Percentiles rank a stretch among this genome's conserved stretches.
Evolutionary conservation across 2,113 vertebrate species (phyloP).

Genomic region (Brachionichthys hirsutus): DNA sequence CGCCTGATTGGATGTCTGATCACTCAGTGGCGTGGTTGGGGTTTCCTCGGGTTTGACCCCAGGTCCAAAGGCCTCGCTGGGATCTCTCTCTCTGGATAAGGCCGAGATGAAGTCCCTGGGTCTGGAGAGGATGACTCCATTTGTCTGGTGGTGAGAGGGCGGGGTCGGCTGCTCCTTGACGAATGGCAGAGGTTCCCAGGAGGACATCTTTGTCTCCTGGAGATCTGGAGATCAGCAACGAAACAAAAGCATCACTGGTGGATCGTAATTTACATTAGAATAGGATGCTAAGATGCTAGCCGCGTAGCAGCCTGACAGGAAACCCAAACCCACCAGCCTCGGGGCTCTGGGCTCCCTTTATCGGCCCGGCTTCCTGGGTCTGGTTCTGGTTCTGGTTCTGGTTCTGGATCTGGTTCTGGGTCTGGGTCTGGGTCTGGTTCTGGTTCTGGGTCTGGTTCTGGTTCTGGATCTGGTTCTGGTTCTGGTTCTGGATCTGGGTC

Average conservation of each 20-base stretch:
- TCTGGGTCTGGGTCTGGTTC: conserved; percentile 7
- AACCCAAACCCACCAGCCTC: conserved; percentile 24
- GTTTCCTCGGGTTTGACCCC: not conserved
- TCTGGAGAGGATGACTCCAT: conserved; percentile 65
- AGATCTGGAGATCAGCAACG: conserved; percentile 43
- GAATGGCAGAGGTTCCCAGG: conserved; percentile 60
- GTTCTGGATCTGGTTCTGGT: not conserved
- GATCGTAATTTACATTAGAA: not conserved
- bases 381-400: not conserved
- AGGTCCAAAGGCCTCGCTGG: not conserved
- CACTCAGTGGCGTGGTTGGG: not conserved
- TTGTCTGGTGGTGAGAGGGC: conserved; percentile 73
- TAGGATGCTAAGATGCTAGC: not conserved
- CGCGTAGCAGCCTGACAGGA: not conserved
- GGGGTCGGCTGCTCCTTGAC: conserved; percentile 72
- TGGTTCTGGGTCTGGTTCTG: conserved; percentile 2
- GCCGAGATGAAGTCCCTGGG: conserved; percentile 63
- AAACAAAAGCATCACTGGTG: not conserved
- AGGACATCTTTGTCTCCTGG: conserved; percentile 3
- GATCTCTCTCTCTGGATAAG: conserved; percentile 26
- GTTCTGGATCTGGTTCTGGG: conserved; percentile 11
- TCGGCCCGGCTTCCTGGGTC: conserved; percentile 12
- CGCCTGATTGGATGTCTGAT: not conserved
- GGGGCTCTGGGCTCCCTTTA: conserved; percentile 10
- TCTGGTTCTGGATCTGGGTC: conserved; percentile 12